These are phyloP conservation scores for Drosophila prostipennis DNA, from an alignment of 2,888 invertebrate species.

Conservation along the genomic window DNA sequence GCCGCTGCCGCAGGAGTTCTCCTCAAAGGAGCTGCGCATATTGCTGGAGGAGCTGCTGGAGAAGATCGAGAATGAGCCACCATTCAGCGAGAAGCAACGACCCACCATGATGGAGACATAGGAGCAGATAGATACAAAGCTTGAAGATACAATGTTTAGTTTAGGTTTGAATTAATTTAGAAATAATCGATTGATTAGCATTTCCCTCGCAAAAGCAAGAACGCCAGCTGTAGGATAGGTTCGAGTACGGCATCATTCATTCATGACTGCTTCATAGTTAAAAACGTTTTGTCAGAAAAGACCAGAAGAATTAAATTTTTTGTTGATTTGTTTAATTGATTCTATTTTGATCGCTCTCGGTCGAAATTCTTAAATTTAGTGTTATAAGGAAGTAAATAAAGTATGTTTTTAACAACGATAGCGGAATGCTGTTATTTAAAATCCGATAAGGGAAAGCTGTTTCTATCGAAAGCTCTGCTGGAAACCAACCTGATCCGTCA, in stretches of 20 bases:
- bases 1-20: slow-evolving; percentile 84
- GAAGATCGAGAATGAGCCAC: slow-evolving; percentile 68
- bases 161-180: slow-evolving; percentile 28
- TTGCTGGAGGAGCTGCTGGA: slow-evolving; percentile 77
- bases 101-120: slow-evolving; percentile 14
- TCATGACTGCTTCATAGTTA: slow-evolving; percentile 25
- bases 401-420: slow-evolving; percentile 14
- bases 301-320: slow-evolving; percentile 21
- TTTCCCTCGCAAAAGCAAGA: slow-evolving; percentile 13
- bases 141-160: slow-evolving; percentile 11
- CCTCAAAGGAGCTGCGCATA: slow-evolving; percentile 81
- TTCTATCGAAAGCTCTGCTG: slow-evolving; percentile 23
- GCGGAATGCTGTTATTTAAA: not conserved
- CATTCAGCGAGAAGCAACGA: slow-evolving; percentile 15
- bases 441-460: slow-evolving; percentile 9
- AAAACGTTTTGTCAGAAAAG: slow-evolving; percentile 17
- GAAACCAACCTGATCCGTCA: not conserved
- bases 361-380: slow-evolving; percentile 16
- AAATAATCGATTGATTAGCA: slow-evolving; percentile 20
- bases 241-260: slow-evolving; percentile 8
- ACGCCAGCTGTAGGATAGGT: slow-evolving; percentile 26
- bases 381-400: slow-evolving; percentile 14
- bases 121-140: not conserved
- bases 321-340: slow-evolving; percentile 56
- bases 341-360: slow-evolving; percentile 4